Conservation (phyloP, 2,888 invertebrate species). For the Caradrina clavipalpis region DNA sequence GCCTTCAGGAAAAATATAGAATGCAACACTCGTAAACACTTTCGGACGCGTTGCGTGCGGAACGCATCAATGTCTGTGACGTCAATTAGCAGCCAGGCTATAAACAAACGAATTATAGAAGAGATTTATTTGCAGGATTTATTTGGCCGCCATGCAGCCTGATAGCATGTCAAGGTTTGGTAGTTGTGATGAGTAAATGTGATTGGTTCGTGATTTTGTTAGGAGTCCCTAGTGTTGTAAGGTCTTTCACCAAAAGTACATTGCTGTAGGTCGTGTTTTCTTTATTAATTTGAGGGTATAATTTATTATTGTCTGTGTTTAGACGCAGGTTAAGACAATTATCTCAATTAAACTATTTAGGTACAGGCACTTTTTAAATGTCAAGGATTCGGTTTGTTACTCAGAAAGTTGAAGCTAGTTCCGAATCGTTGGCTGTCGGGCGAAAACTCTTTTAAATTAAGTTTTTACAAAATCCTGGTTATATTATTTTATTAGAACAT, state of each 20-base stretch:
- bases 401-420: too few species aligned
- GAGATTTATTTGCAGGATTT: conserved; percentile 43
- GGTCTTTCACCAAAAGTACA: not conserved
- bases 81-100: conserved; percentile 77
- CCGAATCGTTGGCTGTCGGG: too few species aligned
- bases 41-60: conserved; percentile 69
- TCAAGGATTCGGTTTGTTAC: too few species aligned
- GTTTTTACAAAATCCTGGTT: too few species aligned
- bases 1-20: conserved; percentile 84
- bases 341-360: too few species aligned
- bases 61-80: conserved; percentile 75
- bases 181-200: not conserved
- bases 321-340: too few species aligned
- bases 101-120: conserved; percentile 65
- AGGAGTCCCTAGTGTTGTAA: not conserved
- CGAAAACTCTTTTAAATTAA: too few species aligned
- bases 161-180: conserved; percentile 15
- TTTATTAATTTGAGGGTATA: too few species aligned
- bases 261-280: not conserved
- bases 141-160: conserved; percentile 7
- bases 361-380: too few species aligned
- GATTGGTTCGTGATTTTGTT: conserved; percentile 6
- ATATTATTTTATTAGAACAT: too few species aligned
- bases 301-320: too few species aligned
- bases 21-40: conserved; percentile 79